A percentile compares a stretch with the other conserved stretches of the same genome.
phyloP scores from a whole-genome alignment of 2,113 vertebrate genomes.

The Phalacrocorax brasilianus region DNA sequence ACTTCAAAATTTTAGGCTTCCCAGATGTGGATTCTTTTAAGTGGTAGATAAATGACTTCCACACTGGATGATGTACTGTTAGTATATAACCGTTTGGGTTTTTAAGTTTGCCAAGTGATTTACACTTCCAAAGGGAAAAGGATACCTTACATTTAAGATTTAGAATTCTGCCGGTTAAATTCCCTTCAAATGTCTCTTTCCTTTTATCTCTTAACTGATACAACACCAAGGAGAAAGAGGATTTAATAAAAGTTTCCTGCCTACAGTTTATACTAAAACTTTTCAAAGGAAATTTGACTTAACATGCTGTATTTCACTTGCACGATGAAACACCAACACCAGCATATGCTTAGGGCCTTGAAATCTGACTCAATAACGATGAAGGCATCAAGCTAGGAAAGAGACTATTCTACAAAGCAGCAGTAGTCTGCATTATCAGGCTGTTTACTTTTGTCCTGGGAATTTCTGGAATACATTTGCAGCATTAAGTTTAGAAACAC shows the following conservation, averaged over 20 bases:
- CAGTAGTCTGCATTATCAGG: neutral
- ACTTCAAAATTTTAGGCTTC: neutral
- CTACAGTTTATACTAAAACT: neutral
- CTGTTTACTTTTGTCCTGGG: neutral
- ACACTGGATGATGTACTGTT: neutral
- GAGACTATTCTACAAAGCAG: neutral
- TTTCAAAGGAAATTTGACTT: conserved; percentile 12
- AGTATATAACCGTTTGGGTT: neutral
- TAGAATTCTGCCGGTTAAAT: neutral
- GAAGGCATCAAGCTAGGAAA: neutral
- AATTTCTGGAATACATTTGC: neutral
- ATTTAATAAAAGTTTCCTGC: neutral
- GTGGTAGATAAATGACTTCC: neutral
- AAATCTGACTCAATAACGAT: neutral
- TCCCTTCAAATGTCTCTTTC: neutral
- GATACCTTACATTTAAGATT: neutral
- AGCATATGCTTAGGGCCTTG: neutral
- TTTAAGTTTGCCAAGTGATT: neutral
- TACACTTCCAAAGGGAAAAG: neutral
- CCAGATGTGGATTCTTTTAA: neutral
- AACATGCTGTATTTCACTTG: neutral
- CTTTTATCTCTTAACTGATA: neutral
- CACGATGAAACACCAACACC: neutral
- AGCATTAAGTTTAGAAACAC: neutral
- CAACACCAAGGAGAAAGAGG: neutral